Conservation (phyloP, 1,140 invertebrate genomes). For the Amyelois transitella region DNA sequence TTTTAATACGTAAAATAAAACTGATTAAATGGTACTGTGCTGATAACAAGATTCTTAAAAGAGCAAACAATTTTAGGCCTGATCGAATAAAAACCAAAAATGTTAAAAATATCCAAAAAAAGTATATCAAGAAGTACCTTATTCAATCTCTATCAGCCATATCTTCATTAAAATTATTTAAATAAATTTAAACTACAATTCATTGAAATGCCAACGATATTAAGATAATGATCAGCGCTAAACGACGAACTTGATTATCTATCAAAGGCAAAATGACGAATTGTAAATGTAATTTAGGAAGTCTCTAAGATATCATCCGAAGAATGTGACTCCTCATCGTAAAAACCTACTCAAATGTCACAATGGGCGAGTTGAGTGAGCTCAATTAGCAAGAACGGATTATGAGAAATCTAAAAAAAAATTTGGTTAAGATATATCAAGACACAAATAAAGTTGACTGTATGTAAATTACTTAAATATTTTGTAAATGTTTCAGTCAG, state of each 20-base stretch:
- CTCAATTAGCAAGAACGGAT: neutral
- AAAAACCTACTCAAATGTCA: neutral
- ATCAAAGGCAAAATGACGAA: constrained; percentile 30
- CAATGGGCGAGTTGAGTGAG: neutral
- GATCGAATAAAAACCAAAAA: too few relatives aligned
- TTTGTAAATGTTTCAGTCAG: too few relatives aligned
- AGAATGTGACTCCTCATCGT: constrained; percentile 54
- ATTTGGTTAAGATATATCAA: too few relatives aligned
- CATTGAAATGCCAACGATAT: neutral
- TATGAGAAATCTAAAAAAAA: too few relatives aligned
- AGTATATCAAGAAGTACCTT: too few relatives aligned
- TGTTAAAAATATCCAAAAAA: too few relatives aligned
- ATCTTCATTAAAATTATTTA: neutral
- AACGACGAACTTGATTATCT: neutral
- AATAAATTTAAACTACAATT: neutral
- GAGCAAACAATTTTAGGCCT: too few relatives aligned
- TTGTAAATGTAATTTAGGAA: constrained; percentile 39
- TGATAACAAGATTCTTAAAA: too few relatives aligned
- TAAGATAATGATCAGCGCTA: constrained; percentile 6
- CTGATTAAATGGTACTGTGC: too few relatives aligned
- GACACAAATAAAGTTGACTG: too few relatives aligned
- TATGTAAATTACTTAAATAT: too few relatives aligned
- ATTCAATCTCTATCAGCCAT: neutral
- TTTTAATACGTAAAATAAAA: too few relatives aligned
- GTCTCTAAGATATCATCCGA: constrained; percentile 42